Percentiles rank a stretch among this genome's conserved stretches.
These are phyloP conservation scores for Lasioglossum oenotherae DNA, from an alignment of 2,888 invertebrate species.

Conservation along the genomic window DNA sequence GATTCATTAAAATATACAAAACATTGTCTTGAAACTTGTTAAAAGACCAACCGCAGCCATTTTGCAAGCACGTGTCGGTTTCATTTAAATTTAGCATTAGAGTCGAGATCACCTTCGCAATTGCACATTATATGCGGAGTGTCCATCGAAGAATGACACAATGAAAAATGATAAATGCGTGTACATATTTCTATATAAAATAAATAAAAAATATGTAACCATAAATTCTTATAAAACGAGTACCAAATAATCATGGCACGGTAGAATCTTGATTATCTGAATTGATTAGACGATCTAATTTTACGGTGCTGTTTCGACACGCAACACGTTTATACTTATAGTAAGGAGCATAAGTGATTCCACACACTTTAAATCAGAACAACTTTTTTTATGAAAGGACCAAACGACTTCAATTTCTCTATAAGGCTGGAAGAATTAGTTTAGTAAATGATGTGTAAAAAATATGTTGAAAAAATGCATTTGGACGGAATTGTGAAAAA, in stretches of 20 bases:
- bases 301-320: background rate
- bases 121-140: background rate
- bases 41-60: background rate
- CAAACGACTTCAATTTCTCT: too few species aligned
- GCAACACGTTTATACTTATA: background rate
- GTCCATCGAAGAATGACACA: background rate
- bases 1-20: background rate
- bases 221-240: background rate
- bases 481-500: too few species aligned
- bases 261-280: background rate
- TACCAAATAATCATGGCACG: background rate
- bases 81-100: conserved; percentile 15
- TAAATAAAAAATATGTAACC: background rate
- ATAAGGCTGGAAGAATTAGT: too few species aligned
- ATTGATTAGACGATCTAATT: background rate
- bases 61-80: background rate
- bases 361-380: too few species aligned
- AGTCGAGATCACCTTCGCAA: background rate
- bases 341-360: too few species aligned
- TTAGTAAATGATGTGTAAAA: too few species aligned
- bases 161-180: background rate
- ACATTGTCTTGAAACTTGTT: background rate
- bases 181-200: background rate
- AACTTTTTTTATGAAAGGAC: too few species aligned
- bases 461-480: too few species aligned